Base-by-base conservation (phyloP, 2,888 invertebrate genomes). In the Eilema caniola region DNA sequence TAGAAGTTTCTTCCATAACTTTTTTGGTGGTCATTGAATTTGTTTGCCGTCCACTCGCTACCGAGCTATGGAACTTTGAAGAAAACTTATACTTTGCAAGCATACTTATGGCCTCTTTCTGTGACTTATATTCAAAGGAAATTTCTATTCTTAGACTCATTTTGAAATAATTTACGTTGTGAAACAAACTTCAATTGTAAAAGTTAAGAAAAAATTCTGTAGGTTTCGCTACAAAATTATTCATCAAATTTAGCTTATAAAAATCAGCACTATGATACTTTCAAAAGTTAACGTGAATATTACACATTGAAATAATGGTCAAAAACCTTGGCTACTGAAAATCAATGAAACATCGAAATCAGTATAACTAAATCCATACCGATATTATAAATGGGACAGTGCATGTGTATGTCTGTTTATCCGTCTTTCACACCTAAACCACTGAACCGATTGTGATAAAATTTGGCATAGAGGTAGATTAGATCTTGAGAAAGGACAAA, bases 1-100 rank as follows among this genome's bases (percentile, higher is more conserved):
- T 82, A 82, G 80, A 88, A 90, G 87, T 90, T 91, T 89, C 73
- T 67, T 71, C 78, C 81, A 83, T 86, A 89, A 90, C 88, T 91
- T 91, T 90, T 90, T 70, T 89, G 88, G 90, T 89, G 90, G 90
- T 89, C 91, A 90, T 91, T 90, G 89, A 92, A 91, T 92, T 92
- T 92, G 91, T 93, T 92, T 92, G 90, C 87, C 86, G 87, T 89
- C 91, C 88, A 89, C 91, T 92, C 85, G 81, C 86, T 77, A 84
- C 82, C 80, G 83, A 83, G 82, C 87, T 84, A 89, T 84, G 74
- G 82, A 91, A 92, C 85, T 93, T 91, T 88, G 86, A 89, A 89
- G 86, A 86, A 90, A 92, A 91, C 90, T 92, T 90, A 87, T 86
- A 89, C 85, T 85, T 87, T 79, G 69, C 74, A 74, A 70, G 73